Conservation (phyloP, 2,113 vertebrate species). For the Gallinago undulata region DNA sequence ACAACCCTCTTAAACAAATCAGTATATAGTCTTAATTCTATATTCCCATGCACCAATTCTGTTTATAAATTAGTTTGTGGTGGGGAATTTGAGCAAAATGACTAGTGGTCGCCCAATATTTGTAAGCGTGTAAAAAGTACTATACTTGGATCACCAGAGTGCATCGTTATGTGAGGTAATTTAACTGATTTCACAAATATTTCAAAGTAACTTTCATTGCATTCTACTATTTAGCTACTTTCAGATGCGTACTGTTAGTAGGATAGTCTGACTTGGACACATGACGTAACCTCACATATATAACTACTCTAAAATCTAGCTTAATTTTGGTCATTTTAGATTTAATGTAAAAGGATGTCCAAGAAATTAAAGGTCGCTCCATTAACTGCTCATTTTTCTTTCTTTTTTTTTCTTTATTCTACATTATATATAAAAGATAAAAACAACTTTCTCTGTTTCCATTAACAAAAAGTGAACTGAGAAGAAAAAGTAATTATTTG, state of each 20-base stretch:
- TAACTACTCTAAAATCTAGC: background rate
- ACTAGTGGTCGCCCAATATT: background rate
- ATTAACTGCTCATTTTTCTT: conserved; percentile 27
- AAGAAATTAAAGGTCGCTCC: conserved; percentile 53
- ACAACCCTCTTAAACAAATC: background rate
- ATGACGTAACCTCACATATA: background rate
- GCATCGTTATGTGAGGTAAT: background rate
- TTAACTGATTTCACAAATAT: background rate
- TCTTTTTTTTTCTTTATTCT: background rate
- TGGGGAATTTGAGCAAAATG: background rate
- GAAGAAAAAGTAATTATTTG: conserved; percentile 80
- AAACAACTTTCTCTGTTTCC: conserved; percentile 41
- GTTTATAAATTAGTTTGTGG: background rate
- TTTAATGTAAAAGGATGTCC: conserved; percentile 46
- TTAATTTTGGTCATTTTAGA: conserved; percentile 42
- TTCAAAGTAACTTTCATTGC: background rate
- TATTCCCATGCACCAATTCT: background rate
- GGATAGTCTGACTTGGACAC: background rate
- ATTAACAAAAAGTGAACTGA: conserved; percentile 68
- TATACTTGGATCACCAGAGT: background rate
- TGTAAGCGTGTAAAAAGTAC: background rate
- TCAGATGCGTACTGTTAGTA: background rate
- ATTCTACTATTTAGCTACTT: background rate
- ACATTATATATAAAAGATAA: conserved; percentile 38
- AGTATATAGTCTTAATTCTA: background rate